Conservation (phyloP, 2,888 invertebrate species). For the Tupiocoris notatus region DNA sequence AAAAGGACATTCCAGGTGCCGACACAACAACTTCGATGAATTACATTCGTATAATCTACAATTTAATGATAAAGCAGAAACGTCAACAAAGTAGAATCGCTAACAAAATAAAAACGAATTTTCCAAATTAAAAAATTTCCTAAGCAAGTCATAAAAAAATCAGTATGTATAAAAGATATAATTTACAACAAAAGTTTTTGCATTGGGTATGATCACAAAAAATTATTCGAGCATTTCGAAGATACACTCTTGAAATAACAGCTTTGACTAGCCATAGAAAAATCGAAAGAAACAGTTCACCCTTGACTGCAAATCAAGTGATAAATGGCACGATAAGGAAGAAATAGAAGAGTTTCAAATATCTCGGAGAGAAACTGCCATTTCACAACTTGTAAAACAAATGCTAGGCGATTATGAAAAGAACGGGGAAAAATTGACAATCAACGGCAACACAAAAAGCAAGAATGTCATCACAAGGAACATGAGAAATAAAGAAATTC, state of each 20-base stretch:
- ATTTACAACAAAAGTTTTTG: background rate
- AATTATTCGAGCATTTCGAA: background rate
- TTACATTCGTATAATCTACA: background rate
- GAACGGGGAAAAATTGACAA: background rate
- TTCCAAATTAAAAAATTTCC: too few relatives aligned
- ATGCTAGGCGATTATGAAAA: background rate
- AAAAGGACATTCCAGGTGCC: too few relatives aligned
- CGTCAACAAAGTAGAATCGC: background rate
- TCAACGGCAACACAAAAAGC: background rate
- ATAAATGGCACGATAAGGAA: background rate
- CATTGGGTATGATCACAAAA: background rate
- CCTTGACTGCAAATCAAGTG: background rate
- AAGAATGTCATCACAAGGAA: background rate
- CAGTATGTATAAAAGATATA: background rate
- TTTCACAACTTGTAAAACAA: background rate
- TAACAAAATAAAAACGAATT: background rate
- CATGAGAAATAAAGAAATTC: background rate
- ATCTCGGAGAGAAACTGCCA: background rate
- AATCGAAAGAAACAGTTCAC: background rate
- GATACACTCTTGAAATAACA: background rate
- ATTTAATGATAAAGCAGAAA: background rate
- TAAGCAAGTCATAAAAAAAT: background rate
- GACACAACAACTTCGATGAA: background rate
- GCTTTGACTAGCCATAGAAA: background rate
- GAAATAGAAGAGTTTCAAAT: background rate